Evolutionary conservation across 2,888 invertebrate genomes (phyloP).

Genomic region (Drosophila kuntzei): DNA sequence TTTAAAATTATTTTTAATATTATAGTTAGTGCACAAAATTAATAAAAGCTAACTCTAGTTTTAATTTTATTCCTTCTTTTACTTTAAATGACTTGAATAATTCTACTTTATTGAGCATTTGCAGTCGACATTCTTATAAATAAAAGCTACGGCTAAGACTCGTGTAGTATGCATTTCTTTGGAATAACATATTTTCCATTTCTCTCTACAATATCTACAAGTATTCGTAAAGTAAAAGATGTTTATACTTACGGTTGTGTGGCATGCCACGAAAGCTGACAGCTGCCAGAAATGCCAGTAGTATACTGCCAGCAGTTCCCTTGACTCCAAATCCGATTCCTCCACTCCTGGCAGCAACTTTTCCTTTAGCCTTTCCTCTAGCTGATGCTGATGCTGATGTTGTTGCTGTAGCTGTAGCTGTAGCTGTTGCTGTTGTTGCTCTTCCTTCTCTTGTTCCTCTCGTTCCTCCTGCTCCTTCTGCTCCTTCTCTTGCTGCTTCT

Average conservation of each 20-base stretch:
- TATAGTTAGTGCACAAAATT: too few species aligned
- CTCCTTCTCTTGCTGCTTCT: conserved; percentile 28
- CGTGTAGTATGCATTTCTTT: neutral
- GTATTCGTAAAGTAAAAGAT: conserved; percentile 51
- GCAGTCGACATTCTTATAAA: neutral
- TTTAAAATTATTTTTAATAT: too few species aligned
- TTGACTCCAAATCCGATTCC: conserved; percentile 40
- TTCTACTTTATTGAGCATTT: too few species aligned
- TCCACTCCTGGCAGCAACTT: conserved; percentile 33
- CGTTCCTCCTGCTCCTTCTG: conserved; percentile 1
- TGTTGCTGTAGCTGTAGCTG: conserved; percentile 4
- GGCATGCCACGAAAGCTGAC: conserved; percentile 74
- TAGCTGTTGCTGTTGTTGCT: conserved; percentile 11
- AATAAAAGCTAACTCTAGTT: too few species aligned
- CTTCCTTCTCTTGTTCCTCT: neutral
- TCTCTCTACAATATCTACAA: neutral
- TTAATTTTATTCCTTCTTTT: too few species aligned
- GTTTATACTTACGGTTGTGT: conserved; percentile 72
- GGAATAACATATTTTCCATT: neutral
- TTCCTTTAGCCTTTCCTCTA: conserved; percentile 11
- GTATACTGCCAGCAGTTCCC: conserved; percentile 56
- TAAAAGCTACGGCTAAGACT: neutral
- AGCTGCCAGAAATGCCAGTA: conserved; percentile 79
- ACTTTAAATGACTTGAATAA: too few species aligned
- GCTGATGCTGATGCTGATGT: conserved; percentile 9